These are phyloP conservation scores for Lanius collurio DNA, from an alignment of 2,113 vertebrate genomes.

Conservation along the genomic window DNA sequence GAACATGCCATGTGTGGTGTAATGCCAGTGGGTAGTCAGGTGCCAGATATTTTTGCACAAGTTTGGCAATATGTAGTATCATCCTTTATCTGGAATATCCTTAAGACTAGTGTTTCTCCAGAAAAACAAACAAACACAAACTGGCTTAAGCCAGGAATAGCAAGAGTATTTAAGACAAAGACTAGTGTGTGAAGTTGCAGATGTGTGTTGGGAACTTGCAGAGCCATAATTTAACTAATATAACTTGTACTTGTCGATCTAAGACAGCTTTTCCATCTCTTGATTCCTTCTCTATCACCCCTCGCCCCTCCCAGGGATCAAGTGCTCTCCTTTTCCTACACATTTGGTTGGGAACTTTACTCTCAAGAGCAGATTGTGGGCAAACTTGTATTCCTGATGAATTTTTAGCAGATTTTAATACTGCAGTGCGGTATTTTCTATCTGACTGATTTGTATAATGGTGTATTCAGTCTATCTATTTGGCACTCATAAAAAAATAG, in stretches of 20 bases:
- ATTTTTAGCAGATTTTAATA: slow-evolving; percentile 23
- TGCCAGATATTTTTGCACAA: background rate
- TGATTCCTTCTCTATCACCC: background rate
- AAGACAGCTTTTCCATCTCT: background rate
- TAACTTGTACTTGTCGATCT: background rate
- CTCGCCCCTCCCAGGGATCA: background rate
- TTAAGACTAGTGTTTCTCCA: background rate
- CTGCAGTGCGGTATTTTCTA: background rate
- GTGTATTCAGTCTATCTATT: slow-evolving; percentile 6
- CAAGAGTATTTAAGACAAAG: background rate
- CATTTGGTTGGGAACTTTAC: background rate
- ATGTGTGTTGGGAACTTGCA: background rate
- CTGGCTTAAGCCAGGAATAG: background rate
- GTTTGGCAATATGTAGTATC: background rate
- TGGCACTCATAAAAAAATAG: background rate
- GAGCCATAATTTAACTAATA: background rate
- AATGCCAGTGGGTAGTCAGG: background rate
- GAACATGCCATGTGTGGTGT: background rate
- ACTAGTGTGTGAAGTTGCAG: background rate
- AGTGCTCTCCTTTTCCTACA: background rate
- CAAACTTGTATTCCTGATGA: background rate
- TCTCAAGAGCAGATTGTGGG: background rate
- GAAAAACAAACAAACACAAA: background rate
- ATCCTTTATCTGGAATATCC: background rate
- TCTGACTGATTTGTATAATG: slow-evolving; percentile 30